Base-by-base conservation (phyloP, 2,888 invertebrate species). In the Habrosyne pyritoides region DNA sequence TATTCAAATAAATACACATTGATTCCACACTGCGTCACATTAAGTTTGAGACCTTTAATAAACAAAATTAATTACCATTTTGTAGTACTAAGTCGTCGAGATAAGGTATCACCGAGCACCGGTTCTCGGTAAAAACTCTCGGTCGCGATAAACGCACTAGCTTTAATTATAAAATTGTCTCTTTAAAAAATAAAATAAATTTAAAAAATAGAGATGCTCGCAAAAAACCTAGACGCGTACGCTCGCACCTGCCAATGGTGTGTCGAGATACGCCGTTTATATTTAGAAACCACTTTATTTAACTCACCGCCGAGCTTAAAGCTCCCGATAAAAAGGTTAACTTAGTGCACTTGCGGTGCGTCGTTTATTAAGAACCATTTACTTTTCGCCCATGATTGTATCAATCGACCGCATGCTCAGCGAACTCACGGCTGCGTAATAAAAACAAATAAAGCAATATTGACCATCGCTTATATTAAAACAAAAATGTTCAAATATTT, bases 281-380 rank as follows among this genome's bases (percentile, higher is more conserved):
- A 91, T 91, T 89, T 92, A 92, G 91, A 91, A 89, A 89, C 84
- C 89, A 90, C 89, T 91, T 91, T 89, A 91, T 90, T 89, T 87
- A 90, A 85, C 86, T 84, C 87, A 87, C 87, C 88, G 89, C 83
- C 84, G 75, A 79, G 86, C 87, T 86, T 83, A 81, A 86, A 83
- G 86, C 84, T 82, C 81, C 79, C 75, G 89, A 90, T 89, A 90
- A 90, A 89, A 90, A 87, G 81, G 80, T 85, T 82, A 82, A 86
- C 80, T 84, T 82, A 83, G 83, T 81, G 77, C 84, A 76, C 77
- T 87, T 85, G 84, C 80, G 84, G 86, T 81, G 83, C 82, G 76
- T 82, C 84, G 73, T 88, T 86, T 89, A 89, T 88, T 88, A 87
- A 84, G 79, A 82, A 85, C 86, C 84, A 89, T 89, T 89, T 87